These are phyloP conservation scores for Pseudomyrmex flavicornis DNA, from an alignment of 1,140 invertebrate species.

Conservation along the genomic window DNA sequence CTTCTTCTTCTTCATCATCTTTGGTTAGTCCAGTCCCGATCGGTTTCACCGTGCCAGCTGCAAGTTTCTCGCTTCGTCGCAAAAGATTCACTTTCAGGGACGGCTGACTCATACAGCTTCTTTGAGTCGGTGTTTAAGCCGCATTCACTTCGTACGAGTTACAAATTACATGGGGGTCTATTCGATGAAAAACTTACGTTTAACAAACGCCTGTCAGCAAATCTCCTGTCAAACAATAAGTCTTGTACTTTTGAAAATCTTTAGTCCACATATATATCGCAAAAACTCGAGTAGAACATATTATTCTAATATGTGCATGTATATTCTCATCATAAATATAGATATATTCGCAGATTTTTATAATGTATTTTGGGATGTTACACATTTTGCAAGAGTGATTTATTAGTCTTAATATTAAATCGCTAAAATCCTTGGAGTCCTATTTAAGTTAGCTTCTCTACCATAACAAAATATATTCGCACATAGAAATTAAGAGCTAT, in stretches of 20 bases:
- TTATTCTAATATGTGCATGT: not conserved
- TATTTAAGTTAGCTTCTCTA: too few species aligned
- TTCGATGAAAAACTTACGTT: conserved; percentile 40
- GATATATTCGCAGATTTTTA: not conserved
- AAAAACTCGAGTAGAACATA: not conserved
- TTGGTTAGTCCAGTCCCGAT: conserved; percentile 31
- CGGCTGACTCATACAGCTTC: conserved; percentile 38
- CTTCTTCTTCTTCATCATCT: conserved; percentile 53
- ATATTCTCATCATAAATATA: conserved; percentile 18
- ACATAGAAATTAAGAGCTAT: too few species aligned
- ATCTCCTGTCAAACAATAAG: conserved; percentile 19
- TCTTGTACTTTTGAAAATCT: conserved; percentile 34
- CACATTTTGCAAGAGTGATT: too few species aligned
- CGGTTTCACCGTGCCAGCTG: conserved; percentile 54
- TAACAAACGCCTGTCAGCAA: conserved; percentile 56
- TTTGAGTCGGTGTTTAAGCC: conserved; percentile 41
- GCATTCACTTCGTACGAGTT: conserved; percentile 60
- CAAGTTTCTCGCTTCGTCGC: conserved; percentile 43
- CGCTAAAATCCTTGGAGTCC: too few species aligned
- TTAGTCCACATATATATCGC: conserved; percentile 36
- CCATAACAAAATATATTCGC: too few species aligned
- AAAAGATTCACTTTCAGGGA: conserved; percentile 64
- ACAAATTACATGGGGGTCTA: conserved; percentile 50
- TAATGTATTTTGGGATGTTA: not conserved
- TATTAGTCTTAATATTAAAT: too few species aligned